phyloP scores from a whole-genome alignment of 1,140 invertebrate species.

The Zaprionus ornatus region DNA sequence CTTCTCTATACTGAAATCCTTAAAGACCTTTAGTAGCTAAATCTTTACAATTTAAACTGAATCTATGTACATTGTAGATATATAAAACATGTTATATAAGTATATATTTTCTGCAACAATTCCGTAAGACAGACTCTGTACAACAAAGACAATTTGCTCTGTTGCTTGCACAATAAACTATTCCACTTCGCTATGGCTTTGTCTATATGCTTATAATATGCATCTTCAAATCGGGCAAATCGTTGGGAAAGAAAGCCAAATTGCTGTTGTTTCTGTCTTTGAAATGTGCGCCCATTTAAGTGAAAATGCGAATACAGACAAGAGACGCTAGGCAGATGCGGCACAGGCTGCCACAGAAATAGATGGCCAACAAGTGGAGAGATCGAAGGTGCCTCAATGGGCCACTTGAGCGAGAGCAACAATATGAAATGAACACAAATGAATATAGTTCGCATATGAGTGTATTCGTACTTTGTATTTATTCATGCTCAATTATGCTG shows the following conservation, averaged over 20 bases:
- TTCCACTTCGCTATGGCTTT: background rate
- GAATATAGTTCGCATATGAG: background rate
- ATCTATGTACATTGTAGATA: no score
- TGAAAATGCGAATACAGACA: slow-evolving; percentile 39
- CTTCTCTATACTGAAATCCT: background rate
- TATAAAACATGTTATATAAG: no score
- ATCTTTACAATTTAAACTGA: no score
- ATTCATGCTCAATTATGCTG: slow-evolving; percentile 67
- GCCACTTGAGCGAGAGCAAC: slow-evolving; percentile 50
- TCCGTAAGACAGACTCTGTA: no score
- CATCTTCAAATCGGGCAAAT: slow-evolving; percentile 11
- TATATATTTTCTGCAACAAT: no score
- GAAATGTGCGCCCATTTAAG: slow-evolving; percentile 29
- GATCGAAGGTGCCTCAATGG: slow-evolving; percentile 51
- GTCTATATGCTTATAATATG: background rate
- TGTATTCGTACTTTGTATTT: slow-evolving; percentile 24
- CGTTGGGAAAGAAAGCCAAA: slow-evolving; percentile 18
- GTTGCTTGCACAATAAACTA: background rate
- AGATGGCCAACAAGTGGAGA: slow-evolving; percentile 32
- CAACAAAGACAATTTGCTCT: no score
- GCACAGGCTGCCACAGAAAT: slow-evolving; percentile 43
- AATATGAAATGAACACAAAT: background rate
- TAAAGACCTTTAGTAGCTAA: background rate
- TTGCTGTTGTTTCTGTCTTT: slow-evolving; percentile 34
- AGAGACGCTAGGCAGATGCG: background rate